These are phyloP conservation scores for Strongylocentrotus purpuratus DNA, from an alignment of 35 echinoderm and acorn worm species.

Conservation along the genomic window DNA sequence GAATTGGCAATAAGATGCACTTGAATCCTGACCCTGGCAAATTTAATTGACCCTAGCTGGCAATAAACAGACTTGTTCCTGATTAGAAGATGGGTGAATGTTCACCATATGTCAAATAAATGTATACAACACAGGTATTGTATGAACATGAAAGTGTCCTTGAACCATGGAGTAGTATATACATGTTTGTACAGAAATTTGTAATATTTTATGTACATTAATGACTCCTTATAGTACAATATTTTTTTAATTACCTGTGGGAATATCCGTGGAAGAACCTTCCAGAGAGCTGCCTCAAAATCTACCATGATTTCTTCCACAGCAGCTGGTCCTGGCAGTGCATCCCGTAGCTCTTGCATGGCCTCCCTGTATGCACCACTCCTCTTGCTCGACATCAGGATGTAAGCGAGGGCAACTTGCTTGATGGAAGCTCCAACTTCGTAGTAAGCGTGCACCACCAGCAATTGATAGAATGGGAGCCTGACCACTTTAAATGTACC, in stretches of 20 bases:
- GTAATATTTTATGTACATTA: too few relatives aligned
- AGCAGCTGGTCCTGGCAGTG: not conserved
- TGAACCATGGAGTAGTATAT: too few relatives aligned
- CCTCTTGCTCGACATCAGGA: not conserved
- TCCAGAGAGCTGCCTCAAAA: slow-evolving; percentile 28
- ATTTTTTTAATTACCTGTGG: not conserved
- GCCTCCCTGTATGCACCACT: not conserved
- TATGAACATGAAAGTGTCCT: too few relatives aligned
- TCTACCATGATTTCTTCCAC: slow-evolving; percentile 5
- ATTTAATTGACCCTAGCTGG: too few relatives aligned
- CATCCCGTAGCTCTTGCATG: not conserved
- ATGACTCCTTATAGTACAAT: not conserved
- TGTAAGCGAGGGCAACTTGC: not conserved
- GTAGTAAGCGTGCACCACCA: slow-evolving; percentile 20
- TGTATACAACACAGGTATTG: too few relatives aligned
- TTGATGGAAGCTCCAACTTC: not conserved
- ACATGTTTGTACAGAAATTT: too few relatives aligned
- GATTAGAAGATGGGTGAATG: too few relatives aligned
- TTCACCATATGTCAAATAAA: too few relatives aligned
- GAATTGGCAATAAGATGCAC: too few relatives aligned
- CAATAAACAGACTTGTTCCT: too few relatives aligned
- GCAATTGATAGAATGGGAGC: slow-evolving; percentile 16
- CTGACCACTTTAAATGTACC: slow-evolving; percentile 6
- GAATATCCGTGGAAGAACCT: not conserved
- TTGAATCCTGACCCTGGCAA: too few relatives aligned